These are phyloP conservation scores for Anthrax anthrax DNA, from an alignment of 2,888 invertebrate species.

Conservation along the genomic window DNA sequence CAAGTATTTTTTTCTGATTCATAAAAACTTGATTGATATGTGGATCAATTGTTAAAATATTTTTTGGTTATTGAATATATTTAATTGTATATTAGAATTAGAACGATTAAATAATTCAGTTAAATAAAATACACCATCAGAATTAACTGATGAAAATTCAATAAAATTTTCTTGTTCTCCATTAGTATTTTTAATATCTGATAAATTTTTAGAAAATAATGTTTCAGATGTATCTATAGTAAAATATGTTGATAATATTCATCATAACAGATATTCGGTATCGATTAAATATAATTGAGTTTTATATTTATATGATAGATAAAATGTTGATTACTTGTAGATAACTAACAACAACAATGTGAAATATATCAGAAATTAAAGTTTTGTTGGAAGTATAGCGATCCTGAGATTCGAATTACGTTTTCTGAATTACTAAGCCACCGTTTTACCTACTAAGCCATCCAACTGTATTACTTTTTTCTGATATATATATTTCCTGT, in stretches of 20 bases:
- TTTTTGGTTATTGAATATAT: constrained; percentile 24
- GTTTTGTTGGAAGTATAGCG: too few relatives aligned
- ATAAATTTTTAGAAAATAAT: too few relatives aligned
- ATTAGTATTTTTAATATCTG: too few relatives aligned
- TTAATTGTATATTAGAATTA: constrained; percentile 17
- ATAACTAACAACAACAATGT: too few relatives aligned
- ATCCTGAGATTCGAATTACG: too few relatives aligned
- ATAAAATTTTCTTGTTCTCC: constrained; percentile 10
- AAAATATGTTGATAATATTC: constrained; percentile 13
- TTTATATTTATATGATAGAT: constrained; percentile 33
- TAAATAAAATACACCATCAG: constrained; percentile 37
- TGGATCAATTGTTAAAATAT: constrained; percentile 30
- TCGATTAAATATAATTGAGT: constrained; percentile 23
- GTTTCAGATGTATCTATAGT: background rate
- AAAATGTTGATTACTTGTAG: constrained; percentile 24
- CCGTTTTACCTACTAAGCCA: too few relatives aligned
- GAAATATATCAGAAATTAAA: too few relatives aligned
- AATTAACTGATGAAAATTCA: constrained; percentile 32
- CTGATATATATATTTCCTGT: too few relatives aligned
- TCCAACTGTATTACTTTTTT: too few relatives aligned
- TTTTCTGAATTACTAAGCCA: constrained; percentile 15
- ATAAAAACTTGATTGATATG: constrained; percentile 17
- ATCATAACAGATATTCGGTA: constrained; percentile 22
- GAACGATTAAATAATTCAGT: constrained; percentile 35
- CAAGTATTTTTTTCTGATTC: constrained; percentile 27